Evolutionary conservation across 37 sponge, comb jelly and placozoan species (phyloP).

Genomic region (Cliona cf. orientalis): DNA sequence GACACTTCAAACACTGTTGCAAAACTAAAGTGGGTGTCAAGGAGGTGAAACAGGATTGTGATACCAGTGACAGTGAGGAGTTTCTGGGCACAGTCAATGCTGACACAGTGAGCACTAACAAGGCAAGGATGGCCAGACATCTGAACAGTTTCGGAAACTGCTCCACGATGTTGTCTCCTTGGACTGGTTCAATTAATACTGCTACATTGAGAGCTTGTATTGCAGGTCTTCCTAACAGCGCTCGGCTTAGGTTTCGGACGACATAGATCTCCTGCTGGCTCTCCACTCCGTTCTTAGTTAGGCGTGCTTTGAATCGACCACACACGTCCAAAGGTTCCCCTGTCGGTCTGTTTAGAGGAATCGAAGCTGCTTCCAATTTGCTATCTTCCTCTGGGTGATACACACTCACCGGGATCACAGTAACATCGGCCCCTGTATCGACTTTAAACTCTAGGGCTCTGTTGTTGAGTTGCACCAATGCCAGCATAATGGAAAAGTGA

Average conservation of each 20-base stretch:
- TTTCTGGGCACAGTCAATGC: no score
- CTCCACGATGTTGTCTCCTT: constrained; percentile 2
- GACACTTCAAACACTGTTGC: no score
- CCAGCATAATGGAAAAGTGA: no score
- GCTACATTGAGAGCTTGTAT: constrained; percentile 30
- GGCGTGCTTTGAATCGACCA: background rate
- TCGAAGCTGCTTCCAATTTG: background rate
- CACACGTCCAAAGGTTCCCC: background rate
- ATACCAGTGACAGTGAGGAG: no score
- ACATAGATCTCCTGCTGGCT: constrained; percentile 10
- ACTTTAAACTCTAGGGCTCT: background rate
- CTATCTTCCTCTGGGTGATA: background rate
- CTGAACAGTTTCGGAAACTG: constrained; percentile 37
- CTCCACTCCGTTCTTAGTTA: background rate
- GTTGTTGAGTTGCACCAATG: no score
- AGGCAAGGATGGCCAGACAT: constrained; percentile 17
- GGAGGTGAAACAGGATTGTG: no score
- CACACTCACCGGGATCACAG: background rate
- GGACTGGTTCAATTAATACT: background rate
- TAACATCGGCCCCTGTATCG: constrained; percentile 21
- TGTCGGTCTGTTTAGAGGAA: background rate
- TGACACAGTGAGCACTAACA: no score
- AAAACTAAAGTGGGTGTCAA: no score
- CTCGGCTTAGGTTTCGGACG: background rate
- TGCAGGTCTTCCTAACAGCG: constrained; percentile 38